Conservation (phyloP, 1,140 invertebrate species). For the Pseudoatta argentina region DNA sequence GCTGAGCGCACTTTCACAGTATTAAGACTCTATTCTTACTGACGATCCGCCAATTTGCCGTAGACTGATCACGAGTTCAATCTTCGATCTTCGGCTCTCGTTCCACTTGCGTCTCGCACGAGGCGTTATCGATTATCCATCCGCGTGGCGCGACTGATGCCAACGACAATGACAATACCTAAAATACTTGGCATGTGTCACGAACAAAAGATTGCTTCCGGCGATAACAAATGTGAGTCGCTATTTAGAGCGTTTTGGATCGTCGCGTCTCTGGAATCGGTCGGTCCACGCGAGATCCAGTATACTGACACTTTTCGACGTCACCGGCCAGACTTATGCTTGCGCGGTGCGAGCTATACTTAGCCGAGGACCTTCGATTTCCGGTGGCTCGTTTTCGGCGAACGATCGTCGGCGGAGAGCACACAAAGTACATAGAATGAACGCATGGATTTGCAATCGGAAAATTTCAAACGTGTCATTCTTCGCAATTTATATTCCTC, state of each 20-base stretch:
- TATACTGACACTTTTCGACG: conserved; percentile 75
- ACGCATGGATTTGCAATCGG: background rate
- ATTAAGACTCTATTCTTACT: background rate
- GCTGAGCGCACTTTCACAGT: conserved; percentile 3
- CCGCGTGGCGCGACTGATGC: conserved; percentile 28
- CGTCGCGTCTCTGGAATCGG: conserved; percentile 68
- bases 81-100: conserved; percentile 9
- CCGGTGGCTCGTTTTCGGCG: conserved; percentile 75
- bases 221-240: background rate
- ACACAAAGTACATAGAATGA: background rate
- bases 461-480: conserved; percentile 28
- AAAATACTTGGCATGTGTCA: conserved; percentile 42
- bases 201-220: conserved; percentile 26
- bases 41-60: background rate
- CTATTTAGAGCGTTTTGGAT: conserved; percentile 8
- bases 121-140: conserved; percentile 45
- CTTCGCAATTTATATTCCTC: background rate
- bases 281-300: conserved; percentile 68
- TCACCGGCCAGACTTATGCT: conserved; percentile 70
- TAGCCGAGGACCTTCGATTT: conserved; percentile 77
- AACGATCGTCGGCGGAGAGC: conserved; percentile 61
- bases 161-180: background rate
- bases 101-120: conserved; percentile 10
- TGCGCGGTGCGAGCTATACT: conserved; percentile 72
- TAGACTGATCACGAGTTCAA: conserved; percentile 37